Base-by-base conservation (phyloP, 2,797 vertebrate genomes). In the Nasua narica region DNA sequence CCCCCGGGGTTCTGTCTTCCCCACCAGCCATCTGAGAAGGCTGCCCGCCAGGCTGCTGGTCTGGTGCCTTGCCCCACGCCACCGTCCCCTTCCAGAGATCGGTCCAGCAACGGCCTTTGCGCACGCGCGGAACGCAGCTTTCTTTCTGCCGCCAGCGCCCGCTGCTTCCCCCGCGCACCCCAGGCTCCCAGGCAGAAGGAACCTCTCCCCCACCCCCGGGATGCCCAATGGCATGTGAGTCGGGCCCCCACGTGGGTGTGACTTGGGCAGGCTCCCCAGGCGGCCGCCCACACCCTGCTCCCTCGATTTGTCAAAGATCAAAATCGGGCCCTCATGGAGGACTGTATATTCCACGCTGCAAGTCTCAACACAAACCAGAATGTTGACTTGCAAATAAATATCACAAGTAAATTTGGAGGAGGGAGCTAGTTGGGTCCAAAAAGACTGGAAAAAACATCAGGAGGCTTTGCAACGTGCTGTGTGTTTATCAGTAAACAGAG, bases 341-440 rank as follows among this genome's bases (percentile, higher is more conserved):
- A 19, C 46, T 27, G 46, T 18, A 2, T 19, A 2, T 7, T 79
- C 58, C 58, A 2, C 0, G 5, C 46, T 93, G 92, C 96, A 96
- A 96, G 97, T 97, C 96, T 69, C 78, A 69, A 96, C 98, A 91
- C 3, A 81, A 62, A 35, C 87, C 2, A 0, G 5, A 2, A 43
- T 35, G 94, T 43, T 60, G 93, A 56, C 29, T 88, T 37, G 83
- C 67, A 88, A 88, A 74, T 32, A 90, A 94, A 37, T 2, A 82
- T 5, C 10, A 0, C 15, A 8, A 62, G 48, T 43, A 29, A 87
- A 52, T 12, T 23, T 7, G 15, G 79, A 37, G 94, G 78, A 18
- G 50, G 29, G 77, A 18, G 90, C 46, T 0, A 10, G 87, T 40
- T 0, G 46, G 83, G 48, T 48, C 2, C 0, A 21, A 21, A n/a